Percentiles rank a stretch among this genome's conserved stretches.
Evolutionary conservation across 2,113 vertebrate species (phyloP).

Genomic region (Cyprinodon brontotheroides): DNA sequence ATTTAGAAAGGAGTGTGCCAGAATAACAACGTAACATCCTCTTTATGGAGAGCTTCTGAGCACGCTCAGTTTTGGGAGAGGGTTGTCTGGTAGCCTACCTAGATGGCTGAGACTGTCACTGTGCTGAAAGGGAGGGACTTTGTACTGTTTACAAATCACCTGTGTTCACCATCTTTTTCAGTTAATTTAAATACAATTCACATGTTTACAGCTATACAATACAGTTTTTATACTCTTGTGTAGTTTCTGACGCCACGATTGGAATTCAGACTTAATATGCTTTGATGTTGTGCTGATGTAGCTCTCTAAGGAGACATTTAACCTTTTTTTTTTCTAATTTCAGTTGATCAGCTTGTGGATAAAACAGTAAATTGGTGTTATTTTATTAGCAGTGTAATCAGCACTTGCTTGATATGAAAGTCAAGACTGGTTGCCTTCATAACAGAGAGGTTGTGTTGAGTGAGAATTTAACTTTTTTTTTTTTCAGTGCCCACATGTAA

Average conservation of each 20-base stretch:
- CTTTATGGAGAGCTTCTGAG: conserved; percentile 1
- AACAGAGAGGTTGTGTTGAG: background rate
- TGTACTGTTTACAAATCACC: conserved; percentile 19
- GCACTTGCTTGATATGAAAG: conserved; percentile 11
- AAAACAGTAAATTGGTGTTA: background rate
- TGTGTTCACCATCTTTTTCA: conserved; percentile 1
- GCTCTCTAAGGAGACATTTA: background rate
- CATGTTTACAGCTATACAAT: conserved; percentile 12
- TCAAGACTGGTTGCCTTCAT: background rate
- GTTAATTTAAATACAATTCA: conserved; percentile 14
- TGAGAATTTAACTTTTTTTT: background rate
- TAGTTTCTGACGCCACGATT: conserved; percentile 7
- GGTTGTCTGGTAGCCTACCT: conserved; percentile 1
- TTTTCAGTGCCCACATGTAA: background rate
- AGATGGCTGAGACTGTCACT: conserved; percentile 32
- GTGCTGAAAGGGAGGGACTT: conserved; percentile 30
- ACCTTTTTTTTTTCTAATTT: conserved; percentile 3
- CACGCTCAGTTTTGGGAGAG: background rate
- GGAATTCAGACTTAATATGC: conserved; percentile 7
- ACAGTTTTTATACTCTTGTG: conserved; percentile 18
- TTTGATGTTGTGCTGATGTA: background rate
- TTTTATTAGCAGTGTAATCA: background rate
- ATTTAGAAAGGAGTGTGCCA: conserved; percentile 16
- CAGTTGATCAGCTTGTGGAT: conserved; percentile 8
- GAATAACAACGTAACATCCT: conserved; percentile 19